Evolutionary conservation across 2,797 vertebrate genomes (phyloP).

Genomic region (Prionace glauca): DNA sequence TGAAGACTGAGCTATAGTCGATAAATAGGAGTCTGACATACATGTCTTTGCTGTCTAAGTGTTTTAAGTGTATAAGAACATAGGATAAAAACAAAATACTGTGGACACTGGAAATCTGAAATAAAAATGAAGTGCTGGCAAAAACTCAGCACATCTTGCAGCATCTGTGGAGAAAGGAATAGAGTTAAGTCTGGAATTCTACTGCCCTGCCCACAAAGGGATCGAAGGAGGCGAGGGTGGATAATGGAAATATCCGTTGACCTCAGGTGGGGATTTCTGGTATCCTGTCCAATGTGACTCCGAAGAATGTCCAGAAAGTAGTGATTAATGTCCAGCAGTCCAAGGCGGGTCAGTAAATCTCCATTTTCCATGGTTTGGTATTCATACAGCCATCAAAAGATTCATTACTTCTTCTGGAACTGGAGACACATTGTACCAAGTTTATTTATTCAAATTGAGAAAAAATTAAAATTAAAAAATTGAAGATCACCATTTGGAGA

Average conservation of each 20-base stretch:
- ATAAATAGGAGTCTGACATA: too few relatives aligned
- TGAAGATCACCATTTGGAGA: not conserved
- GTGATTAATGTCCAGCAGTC: not conserved
- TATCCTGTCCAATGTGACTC: too few relatives aligned
- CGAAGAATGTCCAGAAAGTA: not conserved
- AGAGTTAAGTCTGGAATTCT: not conserved
- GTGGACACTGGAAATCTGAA: too few relatives aligned
- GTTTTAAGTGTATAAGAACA: not conserved
- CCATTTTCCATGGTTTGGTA: not conserved
- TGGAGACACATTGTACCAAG: not conserved
- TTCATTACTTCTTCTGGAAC: not conserved
- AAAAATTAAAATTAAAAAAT: not conserved
- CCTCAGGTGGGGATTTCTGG: too few relatives aligned
- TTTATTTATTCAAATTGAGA: not conserved
- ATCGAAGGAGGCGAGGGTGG: too few relatives aligned
- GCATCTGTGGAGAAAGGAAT: not conserved
- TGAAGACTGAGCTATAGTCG: too few relatives aligned
- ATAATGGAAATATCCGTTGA: too few relatives aligned
- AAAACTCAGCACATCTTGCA: too few relatives aligned
- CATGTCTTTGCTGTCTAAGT: too few relatives aligned
- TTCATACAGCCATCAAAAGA: not conserved
- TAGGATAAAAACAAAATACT: not conserved
- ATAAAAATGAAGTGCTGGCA: too few relatives aligned
- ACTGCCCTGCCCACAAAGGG: too few relatives aligned
- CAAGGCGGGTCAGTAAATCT: not conserved